A percentile compares a stretch with the other conserved stretches of the same genome.
phyloP scores from a whole-genome alignment of 2,888 invertebrate genomes.

The Pseudeuparius sepicola region DNA sequence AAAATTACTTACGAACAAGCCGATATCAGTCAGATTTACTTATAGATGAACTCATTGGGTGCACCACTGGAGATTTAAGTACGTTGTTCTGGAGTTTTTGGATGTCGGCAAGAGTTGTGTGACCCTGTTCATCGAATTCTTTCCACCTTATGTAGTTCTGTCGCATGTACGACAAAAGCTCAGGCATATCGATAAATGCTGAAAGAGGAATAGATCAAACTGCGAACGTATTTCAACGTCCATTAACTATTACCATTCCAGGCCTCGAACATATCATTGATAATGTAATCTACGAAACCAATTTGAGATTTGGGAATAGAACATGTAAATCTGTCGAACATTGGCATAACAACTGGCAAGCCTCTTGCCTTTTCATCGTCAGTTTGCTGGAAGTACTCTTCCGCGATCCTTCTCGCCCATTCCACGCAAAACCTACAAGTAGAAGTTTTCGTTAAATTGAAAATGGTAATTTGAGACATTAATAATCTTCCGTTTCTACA shows the following conservation, averaged over 20 bases:
- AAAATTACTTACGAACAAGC: too few relatives aligned
- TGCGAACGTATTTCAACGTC: conserved; percentile 1
- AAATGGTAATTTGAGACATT: too few relatives aligned
- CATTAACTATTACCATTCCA: conserved; percentile 75
- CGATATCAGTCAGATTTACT: conserved; percentile 26
- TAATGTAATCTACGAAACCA: conserved; percentile 95
- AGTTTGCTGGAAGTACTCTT: conserved; percentile 96
- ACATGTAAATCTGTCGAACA: conserved; percentile 90
- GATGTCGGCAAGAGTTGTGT: conserved; percentile 62
- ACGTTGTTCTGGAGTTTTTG: conserved; percentile 39
- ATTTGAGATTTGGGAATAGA: conserved; percentile 97
- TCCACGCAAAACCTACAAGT: conserved; percentile 73
- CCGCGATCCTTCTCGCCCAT: conserved; percentile 93
- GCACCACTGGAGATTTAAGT: conserved; percentile 27
- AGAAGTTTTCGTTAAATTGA: too few relatives aligned
- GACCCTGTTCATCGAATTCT: conserved; percentile 67
- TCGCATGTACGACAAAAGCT: conserved; percentile 73
- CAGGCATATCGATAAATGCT: conserved; percentile 92
- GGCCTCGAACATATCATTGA: conserved; percentile 95
- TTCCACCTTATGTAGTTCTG: conserved; percentile 88
- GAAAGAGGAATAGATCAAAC: conserved; percentile 33
- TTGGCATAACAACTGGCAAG: conserved; percentile 95
- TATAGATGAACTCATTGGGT: neutral
- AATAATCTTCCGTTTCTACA: too few relatives aligned
- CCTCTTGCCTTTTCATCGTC: conserved; percentile 87